Percentiles rank a stretch among this genome's conserved stretches.
These are phyloP conservation scores for Hecatera dysodea DNA, from an alignment of 2,888 invertebrate species.

Conservation along the genomic window DNA sequence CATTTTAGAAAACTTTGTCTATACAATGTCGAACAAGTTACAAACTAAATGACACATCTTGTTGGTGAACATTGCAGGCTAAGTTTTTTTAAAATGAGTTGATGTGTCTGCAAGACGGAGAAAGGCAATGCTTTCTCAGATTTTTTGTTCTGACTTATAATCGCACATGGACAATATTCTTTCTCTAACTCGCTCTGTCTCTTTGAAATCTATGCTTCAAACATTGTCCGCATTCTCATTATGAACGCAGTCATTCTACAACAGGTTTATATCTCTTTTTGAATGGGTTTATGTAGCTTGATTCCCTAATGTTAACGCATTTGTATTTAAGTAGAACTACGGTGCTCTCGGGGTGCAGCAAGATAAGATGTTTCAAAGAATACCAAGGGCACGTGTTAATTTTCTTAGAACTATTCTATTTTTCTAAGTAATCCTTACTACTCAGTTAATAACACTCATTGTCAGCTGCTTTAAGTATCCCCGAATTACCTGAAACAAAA, in stretches of 20 bases:
- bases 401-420: neutral
- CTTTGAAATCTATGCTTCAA: neutral
- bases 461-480: constrained; percentile 46
- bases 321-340: neutral
- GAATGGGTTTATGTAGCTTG: neutral
- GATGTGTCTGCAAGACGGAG: neutral
- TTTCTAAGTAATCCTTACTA: constrained; percentile 14
- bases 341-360: neutral
- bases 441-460: constrained; percentile 57
- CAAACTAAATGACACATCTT: constrained; percentile 14
- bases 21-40: constrained; percentile 20
- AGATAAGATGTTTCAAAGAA: neutral
- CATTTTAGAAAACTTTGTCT: constrained; percentile 42
- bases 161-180: neutral
- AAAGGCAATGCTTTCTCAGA: neutral
- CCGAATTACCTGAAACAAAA: constrained; percentile 76
- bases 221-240: neutral
- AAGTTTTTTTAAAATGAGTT: constrained; percentile 3
- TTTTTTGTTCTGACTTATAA: neutral
- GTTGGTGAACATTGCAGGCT: constrained; percentile 12
- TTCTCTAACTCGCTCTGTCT: neutral
- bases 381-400: neutral
- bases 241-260: neutral
- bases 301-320: neutral
- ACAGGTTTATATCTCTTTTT: constrained; percentile 11